phyloP scores from a whole-genome alignment of 2,797 vertebrate species.

The Podargus strigoides region DNA sequence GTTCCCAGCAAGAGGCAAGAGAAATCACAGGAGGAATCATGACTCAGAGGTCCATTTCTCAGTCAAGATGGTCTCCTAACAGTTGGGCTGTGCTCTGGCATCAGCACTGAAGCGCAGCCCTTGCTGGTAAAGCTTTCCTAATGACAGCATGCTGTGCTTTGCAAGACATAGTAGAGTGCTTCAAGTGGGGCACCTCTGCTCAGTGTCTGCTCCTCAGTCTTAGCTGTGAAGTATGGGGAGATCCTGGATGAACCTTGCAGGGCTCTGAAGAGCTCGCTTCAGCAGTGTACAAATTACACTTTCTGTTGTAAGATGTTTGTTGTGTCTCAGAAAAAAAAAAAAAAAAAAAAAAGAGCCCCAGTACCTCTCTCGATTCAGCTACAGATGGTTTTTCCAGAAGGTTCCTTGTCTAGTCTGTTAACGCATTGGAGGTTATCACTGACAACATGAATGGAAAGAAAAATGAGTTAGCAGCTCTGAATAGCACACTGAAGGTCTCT shows the following conservation, averaged over 20 bases:
- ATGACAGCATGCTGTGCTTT: neutral
- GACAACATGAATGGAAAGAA: neutral
- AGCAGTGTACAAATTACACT: neutral
- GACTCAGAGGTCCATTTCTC: neutral
- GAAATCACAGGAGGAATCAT: neutral
- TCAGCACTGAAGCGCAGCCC: neutral
- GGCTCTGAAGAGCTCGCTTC: neutral
- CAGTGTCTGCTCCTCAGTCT: neutral
- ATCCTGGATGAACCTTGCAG: neutral
- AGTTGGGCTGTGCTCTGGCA: neutral
- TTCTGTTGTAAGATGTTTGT: neutral
- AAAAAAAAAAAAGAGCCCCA: neutral
- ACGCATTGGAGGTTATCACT: neutral
- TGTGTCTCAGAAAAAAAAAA: neutral
- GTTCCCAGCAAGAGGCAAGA: neutral
- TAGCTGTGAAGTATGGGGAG: neutral
- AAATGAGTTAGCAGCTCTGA: neutral
- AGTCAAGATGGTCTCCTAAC: neutral
- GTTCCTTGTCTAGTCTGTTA: neutral
- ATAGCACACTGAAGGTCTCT: neutral
- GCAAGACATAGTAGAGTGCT: neutral
- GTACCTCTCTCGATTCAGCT: neutral
- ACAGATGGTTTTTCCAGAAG: slow-evolving; percentile 1
- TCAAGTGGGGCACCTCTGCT: neutral
- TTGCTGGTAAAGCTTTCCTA: neutral